Evolutionary conservation across 2,888 invertebrate species (phyloP), one percentile per base, ranked within the genome.

Genomic region (Epinotia brunnichana): DNA sequence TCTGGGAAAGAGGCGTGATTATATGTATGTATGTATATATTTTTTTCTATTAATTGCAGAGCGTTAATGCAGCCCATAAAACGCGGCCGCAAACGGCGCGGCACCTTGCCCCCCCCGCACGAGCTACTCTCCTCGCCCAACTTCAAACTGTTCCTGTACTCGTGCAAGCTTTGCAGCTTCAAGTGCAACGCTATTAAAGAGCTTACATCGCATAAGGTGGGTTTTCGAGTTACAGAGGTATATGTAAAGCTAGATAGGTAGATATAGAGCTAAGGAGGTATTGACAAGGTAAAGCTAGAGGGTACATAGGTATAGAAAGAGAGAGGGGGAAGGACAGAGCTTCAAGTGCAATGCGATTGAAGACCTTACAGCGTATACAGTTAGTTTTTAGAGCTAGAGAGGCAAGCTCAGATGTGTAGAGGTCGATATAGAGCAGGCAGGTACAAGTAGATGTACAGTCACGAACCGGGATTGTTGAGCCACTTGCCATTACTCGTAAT

Each of bases 131-230:
- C 89, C 0, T 89, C 90, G 0, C 92, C 93, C 0, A 86, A 87
- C 79, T 93, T 93, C 86, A 91, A 91, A 77, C 83, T 92, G 73
- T 94, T 87, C 78, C 83, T 94, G 4, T 94, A 94, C 77, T 87
- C 86, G 3, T 94, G 93, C 79, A 93, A 93, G 77, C 73, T 85
- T 51, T 94, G 93, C 82, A 79, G 66, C 59, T 94, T 88, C 76
- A 91, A 92, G 39, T 94, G 93, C 67, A 94, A 94, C 77, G 93
- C 93, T 0, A 84, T 92, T 3, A 92, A 91, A 72, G 92, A 94
- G 0, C 86, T 93, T 77, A 90, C 89, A 0, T 85, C 84, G 0
- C 93, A 94, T 57, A 89, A 87, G 90, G 93, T 92, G 13, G 59
- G 71, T 35, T n/a, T 44, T 15, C 13, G 44, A 44, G 15, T 15